Percentiles rank a stretch among this genome's conserved stretches.
Evolutionary conservation across 92 coral and sea anemone genomes (phyloP).

Genomic region (Porites lobata): DNA sequence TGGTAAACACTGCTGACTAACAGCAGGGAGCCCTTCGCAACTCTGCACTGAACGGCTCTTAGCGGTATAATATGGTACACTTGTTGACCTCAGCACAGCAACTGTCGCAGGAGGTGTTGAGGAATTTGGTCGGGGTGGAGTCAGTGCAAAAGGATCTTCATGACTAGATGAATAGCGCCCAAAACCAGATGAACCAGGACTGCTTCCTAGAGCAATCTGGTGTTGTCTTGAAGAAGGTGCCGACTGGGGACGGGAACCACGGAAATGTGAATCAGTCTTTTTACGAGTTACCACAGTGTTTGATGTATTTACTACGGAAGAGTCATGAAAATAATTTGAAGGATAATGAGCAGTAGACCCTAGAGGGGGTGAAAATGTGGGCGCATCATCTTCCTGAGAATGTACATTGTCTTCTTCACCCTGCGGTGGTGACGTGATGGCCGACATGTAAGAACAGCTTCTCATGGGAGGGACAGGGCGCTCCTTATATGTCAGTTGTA

Average conservation of each 20-base stretch:
- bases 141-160: slow-evolving; percentile 73
- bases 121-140: slow-evolving; percentile 68
- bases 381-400: slow-evolving; percentile 12
- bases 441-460: slow-evolving; percentile 84
- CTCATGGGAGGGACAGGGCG: slow-evolving; percentile 84
- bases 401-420: not conserved
- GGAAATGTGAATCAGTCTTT: slow-evolving; percentile 37
- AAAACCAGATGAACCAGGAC: slow-evolving; percentile 27
- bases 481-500: slow-evolving; percentile 39
- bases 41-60: slow-evolving; percentile 83
- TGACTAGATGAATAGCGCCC: slow-evolving; percentile 74
- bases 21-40: slow-evolving; percentile 65
- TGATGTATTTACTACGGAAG: slow-evolving; percentile 37
- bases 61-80: slow-evolving; percentile 89
- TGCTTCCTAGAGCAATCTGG: slow-evolving; percentile 33
- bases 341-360: slow-evolving; percentile 54
- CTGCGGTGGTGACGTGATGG: slow-evolving; percentile 69
- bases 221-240: slow-evolving; percentile 84
- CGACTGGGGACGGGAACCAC: slow-evolving; percentile 84
- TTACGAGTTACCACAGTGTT: slow-evolving; percentile 51
- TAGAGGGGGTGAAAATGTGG: slow-evolving; percentile 9
- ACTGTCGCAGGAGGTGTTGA: slow-evolving; percentile 85
- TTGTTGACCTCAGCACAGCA: slow-evolving; percentile 80
- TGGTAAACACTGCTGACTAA: slow-evolving; percentile 84
- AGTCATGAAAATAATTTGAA: slow-evolving; percentile 68